A percentile compares a stretch with the other conserved stretches of the same genome.
These are phyloP conservation scores for Euphonia xanthogaster DNA, from an alignment of 2,797 vertebrate genomes.

Conservation along the genomic window DNA sequence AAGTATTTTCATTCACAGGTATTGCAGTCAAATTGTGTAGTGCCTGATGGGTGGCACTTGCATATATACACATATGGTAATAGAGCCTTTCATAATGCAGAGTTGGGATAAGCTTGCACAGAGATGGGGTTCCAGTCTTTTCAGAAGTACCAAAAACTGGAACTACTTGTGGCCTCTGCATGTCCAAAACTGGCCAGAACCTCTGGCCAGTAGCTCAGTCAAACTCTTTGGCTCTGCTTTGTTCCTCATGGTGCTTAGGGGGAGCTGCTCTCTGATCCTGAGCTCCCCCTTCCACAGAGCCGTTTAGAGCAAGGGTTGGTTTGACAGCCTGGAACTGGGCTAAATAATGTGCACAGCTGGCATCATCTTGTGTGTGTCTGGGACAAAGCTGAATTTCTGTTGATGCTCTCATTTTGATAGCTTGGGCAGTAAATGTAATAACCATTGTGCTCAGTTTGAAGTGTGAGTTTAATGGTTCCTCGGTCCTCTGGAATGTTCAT, in stretches of 20 bases:
- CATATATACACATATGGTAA: fast-evolving
- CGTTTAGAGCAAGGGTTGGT: background rate
- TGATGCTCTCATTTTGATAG: background rate
- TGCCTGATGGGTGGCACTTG: too few species aligned
- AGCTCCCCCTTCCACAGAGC: fast-evolving
- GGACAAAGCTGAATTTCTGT: background rate
- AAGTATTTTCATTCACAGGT: background rate
- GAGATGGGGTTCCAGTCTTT: background rate
- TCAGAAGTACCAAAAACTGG: background rate
- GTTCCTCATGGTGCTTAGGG: fast-evolving
- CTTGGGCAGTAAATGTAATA: background rate
- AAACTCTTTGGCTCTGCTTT: background rate
- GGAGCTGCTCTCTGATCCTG: fast-evolving
- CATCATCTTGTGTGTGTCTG: background rate
- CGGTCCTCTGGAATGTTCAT: background rate
- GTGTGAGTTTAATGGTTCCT: background rate
- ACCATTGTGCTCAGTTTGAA: background rate
- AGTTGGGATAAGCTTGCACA: background rate
- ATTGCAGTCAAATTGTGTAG: background rate
- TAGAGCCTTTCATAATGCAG: background rate
- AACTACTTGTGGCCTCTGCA: background rate
- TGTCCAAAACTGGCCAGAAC: background rate
- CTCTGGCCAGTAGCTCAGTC: fast-evolving
- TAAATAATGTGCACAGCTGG: background rate
- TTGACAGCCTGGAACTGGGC: background rate